phyloP scores from a whole-genome alignment of 2,888 invertebrate genomes.

The Lochmaea capreae region DNA sequence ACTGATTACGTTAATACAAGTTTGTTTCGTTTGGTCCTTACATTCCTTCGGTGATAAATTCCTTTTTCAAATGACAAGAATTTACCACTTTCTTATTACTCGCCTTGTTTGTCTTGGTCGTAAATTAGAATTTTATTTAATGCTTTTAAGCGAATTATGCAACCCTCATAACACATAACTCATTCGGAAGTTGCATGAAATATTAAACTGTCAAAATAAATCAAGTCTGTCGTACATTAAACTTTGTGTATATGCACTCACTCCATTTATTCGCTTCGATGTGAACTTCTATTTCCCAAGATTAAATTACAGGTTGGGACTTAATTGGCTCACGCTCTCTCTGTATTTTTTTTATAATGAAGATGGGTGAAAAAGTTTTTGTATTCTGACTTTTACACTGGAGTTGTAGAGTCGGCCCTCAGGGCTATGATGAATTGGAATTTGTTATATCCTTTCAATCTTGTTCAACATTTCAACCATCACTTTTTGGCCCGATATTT shows the following conservation, averaged over 20 bases:
- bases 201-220: constrained; percentile 43
- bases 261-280: constrained; percentile 31
- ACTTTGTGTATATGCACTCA: constrained; percentile 34
- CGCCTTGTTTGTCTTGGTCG: constrained; percentile 28
- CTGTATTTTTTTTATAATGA: constrained; percentile 30
- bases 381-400: too few relatives aligned
- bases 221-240: constrained; percentile 33
- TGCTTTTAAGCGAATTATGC: constrained; percentile 37
- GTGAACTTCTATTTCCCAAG: constrained; percentile 35
- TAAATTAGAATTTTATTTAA: constrained; percentile 33
- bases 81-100: constrained; percentile 21
- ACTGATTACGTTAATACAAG: not conserved
- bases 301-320: constrained; percentile 42
- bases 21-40: constrained; percentile 9
- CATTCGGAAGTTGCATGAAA: constrained; percentile 38
- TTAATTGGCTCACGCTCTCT: constrained; percentile 41
- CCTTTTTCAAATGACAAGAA: not conserved
- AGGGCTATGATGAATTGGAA: too few relatives aligned
- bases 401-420: too few relatives aligned
- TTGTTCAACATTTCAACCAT: too few relatives aligned
- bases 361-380: constrained; percentile 15
- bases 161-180: constrained; percentile 41
- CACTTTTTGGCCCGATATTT: too few relatives aligned
- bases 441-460: too few relatives aligned
- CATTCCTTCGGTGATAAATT: constrained; percentile 16